A percentile compares a stretch with the other conserved stretches of the same genome.
These are phyloP conservation scores for Macrobrachium nipponense DNA, from an alignment of 1,140 invertebrate genomes.

Conservation along the genomic window DNA sequence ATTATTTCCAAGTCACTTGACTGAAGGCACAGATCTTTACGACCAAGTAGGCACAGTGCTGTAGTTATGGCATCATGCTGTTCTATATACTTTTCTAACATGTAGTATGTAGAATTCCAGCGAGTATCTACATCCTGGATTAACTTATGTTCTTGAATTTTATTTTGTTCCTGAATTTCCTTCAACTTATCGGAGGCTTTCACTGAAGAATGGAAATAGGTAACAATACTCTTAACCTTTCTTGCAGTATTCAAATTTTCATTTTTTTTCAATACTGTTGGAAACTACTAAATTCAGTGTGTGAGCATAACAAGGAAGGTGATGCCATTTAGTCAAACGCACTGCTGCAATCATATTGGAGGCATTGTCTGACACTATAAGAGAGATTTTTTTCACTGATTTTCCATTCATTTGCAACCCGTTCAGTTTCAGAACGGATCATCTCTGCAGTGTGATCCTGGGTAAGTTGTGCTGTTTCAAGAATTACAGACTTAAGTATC, in stretches of 20 bases:
- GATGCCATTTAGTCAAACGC: too few species aligned
- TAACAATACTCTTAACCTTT: constrained; percentile 19
- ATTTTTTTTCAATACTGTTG: too few species aligned
- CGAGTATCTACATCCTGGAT: constrained; percentile 18
- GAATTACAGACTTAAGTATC: background rate
- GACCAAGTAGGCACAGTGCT: too few species aligned
- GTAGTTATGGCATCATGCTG: background rate
- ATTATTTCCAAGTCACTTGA: too few species aligned
- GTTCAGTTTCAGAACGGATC: background rate
- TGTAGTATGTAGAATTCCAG: constrained; percentile 30
- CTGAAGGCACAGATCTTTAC: too few species aligned
- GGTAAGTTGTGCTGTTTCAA: background rate
- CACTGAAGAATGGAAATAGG: constrained; percentile 30
- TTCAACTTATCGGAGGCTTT: constrained; percentile 22
- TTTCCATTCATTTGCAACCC: too few species aligned
- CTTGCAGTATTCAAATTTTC: background rate
- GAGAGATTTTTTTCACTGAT: too few species aligned
- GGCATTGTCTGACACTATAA: too few species aligned
- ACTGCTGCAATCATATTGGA: too few species aligned
- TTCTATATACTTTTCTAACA: constrained; percentile 14
- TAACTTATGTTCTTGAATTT: constrained; percentile 25
- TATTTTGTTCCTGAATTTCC: constrained; percentile 21
- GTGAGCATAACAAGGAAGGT: too few species aligned
- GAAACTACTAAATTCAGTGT: too few species aligned
- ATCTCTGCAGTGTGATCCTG: background rate